Percentiles rank a stretch among this genome's conserved stretches.
These are phyloP conservation scores for Charanyca ferruginea DNA, from an alignment of 2,888 invertebrate genomes.

Conservation along the genomic window DNA sequence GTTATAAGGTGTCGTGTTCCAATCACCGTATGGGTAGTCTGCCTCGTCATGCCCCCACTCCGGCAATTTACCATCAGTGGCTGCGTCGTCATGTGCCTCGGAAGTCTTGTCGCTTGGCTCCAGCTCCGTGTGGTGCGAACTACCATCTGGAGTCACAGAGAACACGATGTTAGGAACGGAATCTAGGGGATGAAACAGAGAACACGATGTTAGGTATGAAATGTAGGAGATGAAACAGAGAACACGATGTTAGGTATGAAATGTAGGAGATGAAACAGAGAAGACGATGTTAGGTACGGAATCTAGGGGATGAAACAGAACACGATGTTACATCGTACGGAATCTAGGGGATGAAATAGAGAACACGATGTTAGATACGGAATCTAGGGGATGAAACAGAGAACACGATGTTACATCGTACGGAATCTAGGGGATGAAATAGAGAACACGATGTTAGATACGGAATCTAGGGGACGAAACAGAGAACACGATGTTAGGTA, in stretches of 20 bases:
- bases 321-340: no score
- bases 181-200: conserved; percentile 27
- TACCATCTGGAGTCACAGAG: conserved; percentile 65
- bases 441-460: conserved; percentile 48
- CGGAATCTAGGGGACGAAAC: conserved; percentile 22
- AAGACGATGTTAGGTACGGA: no score
- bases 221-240: no score
- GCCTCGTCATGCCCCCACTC: conserved; percentile 79
- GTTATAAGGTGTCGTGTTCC: conserved; percentile 67
- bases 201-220: conserved; percentile 18
- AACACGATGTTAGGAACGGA: conserved; percentile 45
- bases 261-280: no score
- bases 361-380: no score
- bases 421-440: no score
- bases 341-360: no score
- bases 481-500: conserved; percentile 22
- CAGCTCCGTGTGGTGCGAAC: conserved; percentile 53
- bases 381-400: no score
- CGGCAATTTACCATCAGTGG: conserved; percentile 86
- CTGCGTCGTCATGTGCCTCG: conserved; percentile 62
- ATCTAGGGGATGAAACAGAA: no score
- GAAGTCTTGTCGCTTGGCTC: conserved; percentile 63
- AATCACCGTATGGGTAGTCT: conserved; percentile 87
- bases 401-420: no score
- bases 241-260: no score